Conservation (phyloP, 2,888 invertebrate species). For the Mycalesis mineus region DNA sequence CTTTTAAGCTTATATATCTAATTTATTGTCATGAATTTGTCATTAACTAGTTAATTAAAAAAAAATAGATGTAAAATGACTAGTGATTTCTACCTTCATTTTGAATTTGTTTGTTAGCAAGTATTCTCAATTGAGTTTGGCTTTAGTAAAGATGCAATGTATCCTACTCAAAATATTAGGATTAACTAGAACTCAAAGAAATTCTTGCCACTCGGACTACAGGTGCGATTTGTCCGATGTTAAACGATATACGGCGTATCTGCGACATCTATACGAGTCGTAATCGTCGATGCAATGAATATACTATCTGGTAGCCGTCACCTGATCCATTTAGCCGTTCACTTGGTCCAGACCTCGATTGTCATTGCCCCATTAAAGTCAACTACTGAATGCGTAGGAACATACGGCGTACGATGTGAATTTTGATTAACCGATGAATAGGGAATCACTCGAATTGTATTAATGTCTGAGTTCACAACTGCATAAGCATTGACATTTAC, state of each 20-base stretch:
- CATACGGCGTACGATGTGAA: constrained; percentile 24
- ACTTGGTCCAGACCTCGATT: constrained; percentile 19
- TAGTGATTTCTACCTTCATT: no score
- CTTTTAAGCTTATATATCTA: no score
- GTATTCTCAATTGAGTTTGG: no score
- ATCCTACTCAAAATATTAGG: not conserved
- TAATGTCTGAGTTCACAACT: not conserved
- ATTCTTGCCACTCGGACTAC: not conserved
- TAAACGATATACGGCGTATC: constrained; percentile 8
- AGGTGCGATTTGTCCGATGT: not conserved
- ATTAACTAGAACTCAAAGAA: not conserved
- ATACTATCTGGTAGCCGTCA: constrained; percentile 13
- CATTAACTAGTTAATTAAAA: no score
- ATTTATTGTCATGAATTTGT: no score
- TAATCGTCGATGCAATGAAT: constrained; percentile 11
- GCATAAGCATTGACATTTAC: not conserved
- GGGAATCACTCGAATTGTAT: constrained; percentile 13
- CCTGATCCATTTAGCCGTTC: constrained; percentile 23
- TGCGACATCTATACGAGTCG: constrained; percentile 5
- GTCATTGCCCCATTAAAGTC: constrained; percentile 28
- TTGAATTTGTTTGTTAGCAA: no score
- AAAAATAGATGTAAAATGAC: no score
- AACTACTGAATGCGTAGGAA: constrained; percentile 20
- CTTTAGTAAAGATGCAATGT: no score
- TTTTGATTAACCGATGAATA: constrained; percentile 26